Base-by-base conservation (phyloP, 2,797 vertebrate genomes). In the Pteropus rufus region DNA sequence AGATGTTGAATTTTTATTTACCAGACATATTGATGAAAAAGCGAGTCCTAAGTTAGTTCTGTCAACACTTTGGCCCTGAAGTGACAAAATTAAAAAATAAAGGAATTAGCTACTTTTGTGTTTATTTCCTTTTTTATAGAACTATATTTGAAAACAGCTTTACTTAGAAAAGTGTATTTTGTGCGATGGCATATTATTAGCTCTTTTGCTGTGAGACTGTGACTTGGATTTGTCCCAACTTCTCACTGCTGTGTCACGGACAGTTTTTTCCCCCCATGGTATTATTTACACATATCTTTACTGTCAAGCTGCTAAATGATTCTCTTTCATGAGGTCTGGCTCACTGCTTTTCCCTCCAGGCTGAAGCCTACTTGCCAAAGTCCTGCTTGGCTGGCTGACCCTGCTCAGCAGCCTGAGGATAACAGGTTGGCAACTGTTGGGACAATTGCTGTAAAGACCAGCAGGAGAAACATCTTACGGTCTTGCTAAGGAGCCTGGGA, bases 131-230 rank as follows among this genome's bases (percentile, higher is more conserved):
- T 80, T 67, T 76, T 49, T 8, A 3, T 64, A 88, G n/a, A 83
- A 41, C 70, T 91, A 10, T 92, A 70, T 90, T 62, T 90, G 26
- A 86, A 91, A 80, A 80, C n/a, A 96, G 18, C 52, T 87, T 94
- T 77, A 89, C n/a, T 67, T 95, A 58, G 19, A 49, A 83, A 89
- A 84, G 60, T 58, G 11, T 41, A 52, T 90, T 77, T 95, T 94
- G 60, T 75, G 46, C 31, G 7, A 21, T n/a, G 6, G 36, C 87
- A 72, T 80, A 72, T 89, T 39, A 15, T 67, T 58, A 86, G 69
- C 64, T 21, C 26, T 58, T 89, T 87, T 46, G 11, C 67, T 79
- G 6, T 87, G 92, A 76, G 52, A 56, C 52, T 39, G 21, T 29
- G 76, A 36, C 49, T 60, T 87, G 46, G 81, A 36, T 60, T 23